Percentiles rank a stretch among this genome's conserved stretches.
Evolutionary conservation across 1,140 invertebrate genomes (phyloP).

Genomic region (Conus ventricosus): DNA sequence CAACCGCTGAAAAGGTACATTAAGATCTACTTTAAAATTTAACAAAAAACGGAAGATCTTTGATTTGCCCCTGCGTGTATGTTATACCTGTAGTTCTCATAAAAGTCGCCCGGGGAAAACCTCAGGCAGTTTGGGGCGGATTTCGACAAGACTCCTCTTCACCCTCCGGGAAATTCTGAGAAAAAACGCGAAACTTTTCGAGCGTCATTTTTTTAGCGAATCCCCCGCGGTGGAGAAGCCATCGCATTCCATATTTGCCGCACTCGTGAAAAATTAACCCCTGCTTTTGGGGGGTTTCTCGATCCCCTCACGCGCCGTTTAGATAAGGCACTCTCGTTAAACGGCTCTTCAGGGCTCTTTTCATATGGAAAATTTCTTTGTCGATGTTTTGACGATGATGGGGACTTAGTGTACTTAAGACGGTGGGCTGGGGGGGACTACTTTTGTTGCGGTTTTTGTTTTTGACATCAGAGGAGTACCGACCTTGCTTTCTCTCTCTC

Average conservation of each 20-base stretch:
- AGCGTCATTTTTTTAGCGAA: no score
- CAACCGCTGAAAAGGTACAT: no score
- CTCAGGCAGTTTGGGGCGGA: not conserved
- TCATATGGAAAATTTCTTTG: not conserved
- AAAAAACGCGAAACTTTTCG: no score
- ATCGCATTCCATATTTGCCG: not conserved
- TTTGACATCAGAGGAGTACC: not conserved
- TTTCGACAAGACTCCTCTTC: not conserved
- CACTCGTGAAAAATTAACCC: not conserved
- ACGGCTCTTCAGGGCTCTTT: not conserved
- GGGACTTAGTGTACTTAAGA: no score
- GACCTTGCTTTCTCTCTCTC: not conserved
- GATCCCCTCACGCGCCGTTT: not conserved
- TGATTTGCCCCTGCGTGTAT: no score
- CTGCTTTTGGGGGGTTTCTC: not conserved
- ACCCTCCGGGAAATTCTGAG: not conserved
- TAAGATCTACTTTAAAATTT: no score
- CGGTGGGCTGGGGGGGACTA: not conserved
- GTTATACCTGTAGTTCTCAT: no score
- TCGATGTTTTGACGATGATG: not conserved
- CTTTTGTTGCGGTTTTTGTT: not conserved
- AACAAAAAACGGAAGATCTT: no score
- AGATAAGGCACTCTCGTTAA: not conserved
- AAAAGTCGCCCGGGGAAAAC: no score
- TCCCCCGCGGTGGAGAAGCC: no score